Base-by-base conservation (phyloP, 2,113 vertebrate genomes). In the Manacus vitellinus region DNA sequence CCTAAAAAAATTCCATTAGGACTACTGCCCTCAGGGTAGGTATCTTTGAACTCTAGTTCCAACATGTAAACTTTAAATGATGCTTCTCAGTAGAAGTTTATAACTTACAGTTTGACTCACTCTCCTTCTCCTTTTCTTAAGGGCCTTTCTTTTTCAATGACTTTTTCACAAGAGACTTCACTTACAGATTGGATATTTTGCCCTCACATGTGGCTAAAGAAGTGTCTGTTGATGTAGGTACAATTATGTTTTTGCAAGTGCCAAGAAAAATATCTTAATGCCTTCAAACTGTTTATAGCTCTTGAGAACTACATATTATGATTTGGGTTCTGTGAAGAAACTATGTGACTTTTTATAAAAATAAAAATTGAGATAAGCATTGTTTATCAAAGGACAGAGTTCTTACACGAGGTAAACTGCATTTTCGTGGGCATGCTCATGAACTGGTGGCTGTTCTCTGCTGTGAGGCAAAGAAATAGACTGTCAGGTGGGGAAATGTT, bases 31-130 rank as follows among this genome's bases (percentile, higher is more conserved):
- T 78, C 4, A 0, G 88, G 97, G 85, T 67, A 96, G 59, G n/a
- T 92, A 88, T 93, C 95, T 96, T 96, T 96, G 89, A 97, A 89
- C 87, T 97, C 96, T 44, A 86, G 95, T 97, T 97, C 58, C 70
- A 97, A 94, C 95, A 81, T 78, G 91, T 73, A 94, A 73, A 80
- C 68, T 88, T 94, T 77, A 84, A 59, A n/a, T 31, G 18, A 35
- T 56, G 49, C 27, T 85, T 89, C 79, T 89, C 49, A 54, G 49
- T 63, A 89, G 52, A 47, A 66, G 37, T 31, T 87, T 84, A 44
- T 84, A 72, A 82, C 76, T 88, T 76, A 65, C 20, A 63, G 43
- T 80, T 80, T 86, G 67, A 76, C 12, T 71, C 11, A 65, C 25
- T 43, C 63, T 76, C 39, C 76, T 75, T 21, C 39, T 54, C n/a